Evolutionary conservation across 2,113 vertebrate species (phyloP), one percentile per base, ranked within the genome.

Genomic region (Diphyllodes magnificus): DNA sequence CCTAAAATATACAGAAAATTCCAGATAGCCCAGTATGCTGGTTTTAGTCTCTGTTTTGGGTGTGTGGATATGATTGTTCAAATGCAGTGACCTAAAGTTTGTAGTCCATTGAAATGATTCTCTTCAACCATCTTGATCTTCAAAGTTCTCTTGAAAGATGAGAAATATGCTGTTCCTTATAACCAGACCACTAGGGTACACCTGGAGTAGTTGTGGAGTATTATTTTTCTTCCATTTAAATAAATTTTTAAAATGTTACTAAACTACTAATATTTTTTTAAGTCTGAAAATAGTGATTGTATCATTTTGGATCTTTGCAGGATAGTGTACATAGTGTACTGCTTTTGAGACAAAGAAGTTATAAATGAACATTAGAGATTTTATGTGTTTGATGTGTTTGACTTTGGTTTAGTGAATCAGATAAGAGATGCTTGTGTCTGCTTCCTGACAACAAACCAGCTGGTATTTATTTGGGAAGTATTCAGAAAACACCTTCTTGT

Each of bases 391-490:
- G 23, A 95, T 88, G 20, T 87, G 69, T 97, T 95, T 97, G 96
- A 97, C 94, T 96, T 94, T 49, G n/a, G 59, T 80, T 88, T 91
- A 51, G 82, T 85, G 83, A 92, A 86, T 96, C 79, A 71, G 83
- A 72, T 56, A 89, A 89, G 90, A 96, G 90, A 87, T 95, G 90
- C 92, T 69, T 94, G 59, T 81, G 80, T 90, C 88, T 96, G 71
- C 53, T 82, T 91, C 69, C 92, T 96, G 86, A 94, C 91, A 97
- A 97, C 92, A 97, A 97, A 96, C 84, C 97, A 97, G 96, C 96
- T 98, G 97, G 86, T 95, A 96, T 98, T 98, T 98, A 91, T 97
- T 97, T 95, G 97, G 92, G 75, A 94, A 96, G 72, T 45, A 47
- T 95, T 96, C 88, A 3, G 88, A 97, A 90, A 96, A 97, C 92